Evolutionary conservation across 1,140 invertebrate species (phyloP), one percentile per base, ranked within the genome.

Genomic region (Papilio polyxenes): DNA sequence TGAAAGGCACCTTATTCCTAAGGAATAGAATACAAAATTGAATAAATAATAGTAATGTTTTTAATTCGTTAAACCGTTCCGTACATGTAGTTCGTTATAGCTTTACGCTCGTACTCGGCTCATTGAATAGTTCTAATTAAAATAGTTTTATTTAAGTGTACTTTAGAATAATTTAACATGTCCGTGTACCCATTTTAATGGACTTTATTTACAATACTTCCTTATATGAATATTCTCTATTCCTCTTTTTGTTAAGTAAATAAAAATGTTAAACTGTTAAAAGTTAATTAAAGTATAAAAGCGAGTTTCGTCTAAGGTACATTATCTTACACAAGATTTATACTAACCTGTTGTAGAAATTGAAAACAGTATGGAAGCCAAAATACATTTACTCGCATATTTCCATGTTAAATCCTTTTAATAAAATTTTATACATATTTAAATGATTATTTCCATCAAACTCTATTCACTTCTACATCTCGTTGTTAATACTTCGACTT

Each of bases 41-140:
- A 40, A 1, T 37, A 37, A 37, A 40, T 0, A 2, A n/a, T 48
- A 20, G 3, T 10, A 48, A 80, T 65, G 78, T 80, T 80, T 69
- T 65, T 80, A 80, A 80, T 80, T 80, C 76, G 40, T 80, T 80
- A 23, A 80, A 77, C 40, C 78, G 59, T 44, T 80, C 78, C 78
- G 48, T 80, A 69, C 78, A 65, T 4, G 78, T 77, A 49, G 48
- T 53, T 78, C 76, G 76, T 80, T 80, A 80, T 15, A 65, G 78
- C 59, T 80, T 65, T 69, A 80, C 48, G 75, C 48, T 77, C 31
- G 77, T n/a, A 44, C 56, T 44, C 20, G 49, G 13, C 40, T n/a
- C 40, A 48, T n/a, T 62, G 78, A 62, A 65, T 44, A 69, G 56
- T 80, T 65, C 78, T 80, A 80, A 80, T 80, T 80, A 80, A 80